Conservation (phyloP, 1,140 invertebrate genomes). For the Helicoverpa zea region DNA sequence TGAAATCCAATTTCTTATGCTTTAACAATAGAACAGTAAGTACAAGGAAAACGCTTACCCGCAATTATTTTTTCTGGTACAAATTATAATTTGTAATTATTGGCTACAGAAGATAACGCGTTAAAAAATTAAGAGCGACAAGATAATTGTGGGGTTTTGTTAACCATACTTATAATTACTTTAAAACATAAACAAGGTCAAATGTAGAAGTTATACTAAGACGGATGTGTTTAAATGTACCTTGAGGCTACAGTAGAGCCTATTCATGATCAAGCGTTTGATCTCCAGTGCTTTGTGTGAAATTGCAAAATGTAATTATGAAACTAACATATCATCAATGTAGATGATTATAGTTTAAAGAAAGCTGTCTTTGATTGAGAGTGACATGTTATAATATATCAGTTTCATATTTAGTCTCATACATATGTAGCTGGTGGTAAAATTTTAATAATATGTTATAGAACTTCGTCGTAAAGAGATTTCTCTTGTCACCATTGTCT, state of each 20-base stretch:
- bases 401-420: not conserved
- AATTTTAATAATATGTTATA: too few species aligned
- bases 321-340: not conserved
- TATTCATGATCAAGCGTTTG: not conserved
- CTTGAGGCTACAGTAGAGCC: conserved; percentile 7
- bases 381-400: not conserved
- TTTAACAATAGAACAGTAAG: not conserved
- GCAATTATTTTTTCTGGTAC: conserved; percentile 24
- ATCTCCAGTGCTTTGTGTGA: not conserved
- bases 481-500: too few species aligned
- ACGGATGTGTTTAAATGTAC: conserved; percentile 28
- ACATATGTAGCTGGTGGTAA: too few species aligned
- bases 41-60: not conserved
- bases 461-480: too few species aligned
- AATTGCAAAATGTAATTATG: conserved; percentile 1
- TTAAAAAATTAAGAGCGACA: conserved; percentile 58
- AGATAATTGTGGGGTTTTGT: conserved; percentile 57
- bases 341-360: not conserved
- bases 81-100: conserved; percentile 47
- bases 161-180: conserved; percentile 50
- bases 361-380: not conserved
- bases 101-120: conserved; percentile 40
- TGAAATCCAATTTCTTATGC: not conserved
- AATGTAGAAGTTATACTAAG: conserved; percentile 12
- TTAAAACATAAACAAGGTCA: conserved; percentile 36